Base-by-base conservation (phyloP, 2,797 vertebrate species). In the Dendrocincla fuliginosa region DNA sequence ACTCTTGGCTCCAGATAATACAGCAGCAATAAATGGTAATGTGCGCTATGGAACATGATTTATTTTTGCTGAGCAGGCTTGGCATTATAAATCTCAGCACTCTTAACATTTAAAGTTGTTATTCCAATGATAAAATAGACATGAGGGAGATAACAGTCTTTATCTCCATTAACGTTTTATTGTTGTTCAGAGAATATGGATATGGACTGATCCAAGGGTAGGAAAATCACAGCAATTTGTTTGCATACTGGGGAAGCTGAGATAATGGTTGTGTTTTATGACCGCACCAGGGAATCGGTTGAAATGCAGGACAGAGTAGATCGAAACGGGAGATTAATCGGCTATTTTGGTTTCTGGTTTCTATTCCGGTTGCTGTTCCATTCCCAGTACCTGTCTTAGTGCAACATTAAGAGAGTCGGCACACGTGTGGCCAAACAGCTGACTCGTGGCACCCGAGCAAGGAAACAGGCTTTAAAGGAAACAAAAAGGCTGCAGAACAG, bases 161-260 rank as follows among this genome's bases (percentile, higher is more conserved):
- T 96, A 96, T 93, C 92, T 88, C 97, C 76, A 96, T 97, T 97
- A 97, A 95, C 39, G 14, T 94, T 96, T 97, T 96, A 95, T 91
- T 97, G 95, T 95, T 96, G 93, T 83, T 96, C 96, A 93, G 96
- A 97, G 93, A 96, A 83, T 93, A 93, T 30, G 89, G 92, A 93
- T 69, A 93, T 4, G 24, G 76, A 82, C 78, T 42, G 92, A 96
- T 94, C 92, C 90, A 80, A 57, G 90, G 56, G 9, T 19, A 96
- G 93, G 90, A 93, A 96, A 96, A 95, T 94, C 93, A 90, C 87
- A 88, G 95, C 90, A 80, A 94, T 96, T 95, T 97, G 95, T 95
- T 94, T 87, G 80, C 84, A 52, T 82, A 63, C 87, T 85, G 42
- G 28, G 93, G 82, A 78, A 93, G 71, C 91, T 47, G 80, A 94